Conservation (phyloP, 1,140 invertebrate species). For the Calephelis virginiensis region DNA sequence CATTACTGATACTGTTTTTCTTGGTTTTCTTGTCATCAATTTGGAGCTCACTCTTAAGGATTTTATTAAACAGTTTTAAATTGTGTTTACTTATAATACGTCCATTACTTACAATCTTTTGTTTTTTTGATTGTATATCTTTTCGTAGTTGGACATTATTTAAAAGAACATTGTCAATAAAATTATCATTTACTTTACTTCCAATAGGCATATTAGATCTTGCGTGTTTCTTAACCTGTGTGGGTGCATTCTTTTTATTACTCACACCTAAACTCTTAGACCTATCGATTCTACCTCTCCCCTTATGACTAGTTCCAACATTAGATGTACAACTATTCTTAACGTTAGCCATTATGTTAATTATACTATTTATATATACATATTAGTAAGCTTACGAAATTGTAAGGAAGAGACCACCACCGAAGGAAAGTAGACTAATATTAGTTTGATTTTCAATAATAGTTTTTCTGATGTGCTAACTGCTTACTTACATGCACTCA, state of each 20-base stretch:
- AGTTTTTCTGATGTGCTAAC: slow-evolving; percentile 37
- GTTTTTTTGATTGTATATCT: slow-evolving; percentile 27
- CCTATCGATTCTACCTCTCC: slow-evolving; percentile 41
- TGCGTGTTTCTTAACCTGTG: slow-evolving; percentile 26
- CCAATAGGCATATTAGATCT: slow-evolving; percentile 38
- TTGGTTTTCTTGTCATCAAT: slow-evolving; percentile 41
- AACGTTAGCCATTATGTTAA: slow-evolving; percentile 65
- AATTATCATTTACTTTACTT: slow-evolving; percentile 40
- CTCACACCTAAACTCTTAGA: slow-evolving; percentile 45
- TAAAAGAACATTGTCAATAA: slow-evolving; percentile 34
- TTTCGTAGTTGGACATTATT: slow-evolving; percentile 29
- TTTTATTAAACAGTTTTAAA: slow-evolving; percentile 48
- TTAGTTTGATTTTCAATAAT: slow-evolving; percentile 44
- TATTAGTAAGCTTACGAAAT: slow-evolving; percentile 42
- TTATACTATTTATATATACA: slow-evolving; percentile 38
- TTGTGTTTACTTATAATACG: slow-evolving; percentile 47
- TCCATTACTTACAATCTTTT: slow-evolving; percentile 42
- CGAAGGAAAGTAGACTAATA: slow-evolving; percentile 45
- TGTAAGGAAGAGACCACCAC: slow-evolving; percentile 64
- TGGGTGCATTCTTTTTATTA: slow-evolving; percentile 33
- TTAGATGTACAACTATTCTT: slow-evolving; percentile 58
- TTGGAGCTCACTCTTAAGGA: slow-evolving; percentile 60
- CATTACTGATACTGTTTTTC: slow-evolving; percentile 28
- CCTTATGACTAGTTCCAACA: slow-evolving; percentile 41
- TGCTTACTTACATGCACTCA: slow-evolving; percentile 70